Evolutionary conservation across 2,888 invertebrate genomes (phyloP), one percentile per base, ranked within the genome.

Genomic region (Odontocolon sp.): DNA sequence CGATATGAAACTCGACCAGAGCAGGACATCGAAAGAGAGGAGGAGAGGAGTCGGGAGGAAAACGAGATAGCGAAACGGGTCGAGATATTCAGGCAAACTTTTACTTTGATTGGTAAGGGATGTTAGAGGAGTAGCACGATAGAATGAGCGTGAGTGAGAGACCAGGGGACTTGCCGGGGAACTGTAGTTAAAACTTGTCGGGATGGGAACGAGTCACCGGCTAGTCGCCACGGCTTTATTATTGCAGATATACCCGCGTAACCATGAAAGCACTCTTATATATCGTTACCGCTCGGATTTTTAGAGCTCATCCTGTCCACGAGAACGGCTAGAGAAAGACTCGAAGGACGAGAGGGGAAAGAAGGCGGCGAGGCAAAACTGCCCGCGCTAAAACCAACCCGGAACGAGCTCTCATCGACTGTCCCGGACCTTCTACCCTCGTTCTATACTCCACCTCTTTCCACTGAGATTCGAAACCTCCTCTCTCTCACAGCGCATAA

Each of bases 151-250:
- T 81, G 69, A 50, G 75, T 69, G 80, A 68, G 57, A 69, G 73
- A 72, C 64, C 14, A 63, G 61, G 64, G 56, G 67, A 59, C 63
- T 78, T 57, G 75, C 68, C 78, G 69, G 73, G 77, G 70, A 83
- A 82, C 80, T 84, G 85, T 84, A 86, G 86, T 86, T 87, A 86
- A 87, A 87, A 87, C 82, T 84, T 81, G 82, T 79, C 78, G 76
- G 66, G 76, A 82, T 75, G 71, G 70, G 77, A 80, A 78, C 75
- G 76, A 78, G 79, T 80, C 81, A 79, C 61, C 79, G 81, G 80
- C 79, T 75, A 72, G 75, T 79, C 80, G 79, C 79, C 81, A 76
- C 79, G 80, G 74, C 80, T 81, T 84, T 83, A 84, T 84, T 82
- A 83, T 81, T 80, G 81, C 80, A 78, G 74, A 78, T 81, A 82